phyloP scores from a whole-genome alignment of 2,797 vertebrate genomes.

The Eulemur rubriventer region DNA sequence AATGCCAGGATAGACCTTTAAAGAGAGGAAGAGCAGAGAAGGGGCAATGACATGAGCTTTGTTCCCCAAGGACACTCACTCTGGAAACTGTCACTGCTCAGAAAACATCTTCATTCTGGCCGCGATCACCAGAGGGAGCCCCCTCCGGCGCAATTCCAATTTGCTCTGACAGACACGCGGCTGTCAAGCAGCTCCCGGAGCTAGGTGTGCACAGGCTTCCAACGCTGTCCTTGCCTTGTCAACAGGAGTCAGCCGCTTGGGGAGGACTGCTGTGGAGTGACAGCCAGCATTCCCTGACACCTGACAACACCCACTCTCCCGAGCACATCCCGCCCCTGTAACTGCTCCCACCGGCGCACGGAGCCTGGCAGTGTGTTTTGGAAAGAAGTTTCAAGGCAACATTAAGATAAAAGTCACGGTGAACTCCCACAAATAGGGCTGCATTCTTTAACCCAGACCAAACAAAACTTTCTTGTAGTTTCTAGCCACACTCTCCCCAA shows the following conservation, averaged over 20 bases:
- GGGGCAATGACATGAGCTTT: neutral
- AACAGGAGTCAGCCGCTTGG: rapidly evolving
- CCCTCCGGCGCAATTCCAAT: neutral
- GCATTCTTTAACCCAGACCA: neutral
- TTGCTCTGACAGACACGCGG: neutral
- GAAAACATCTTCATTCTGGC: conserved; percentile 37
- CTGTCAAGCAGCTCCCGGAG: neutral
- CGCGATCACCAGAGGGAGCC: neutral
- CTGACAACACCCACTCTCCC: rapidly evolving
- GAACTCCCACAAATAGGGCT: neutral
- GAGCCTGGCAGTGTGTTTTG: neutral
- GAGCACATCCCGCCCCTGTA: neutral
- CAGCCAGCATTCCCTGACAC: neutral
- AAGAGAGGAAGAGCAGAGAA: conserved; percentile 3
- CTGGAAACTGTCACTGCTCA: neutral
- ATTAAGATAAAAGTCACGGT: neutral
- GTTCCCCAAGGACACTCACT: rapidly evolving
- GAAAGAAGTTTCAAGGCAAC: conserved; percentile 42
- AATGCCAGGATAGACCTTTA: neutral
- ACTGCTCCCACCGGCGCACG: conserved; percentile 24
- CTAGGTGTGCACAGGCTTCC: neutral
- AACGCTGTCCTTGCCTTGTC: neutral
- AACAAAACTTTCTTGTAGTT: neutral
- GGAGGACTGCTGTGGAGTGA: neutral
- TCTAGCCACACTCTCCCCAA: neutral